A percentile compares a stretch with the other conserved stretches of the same genome.
These are phyloP conservation scores for Prorops nasuta DNA, from an alignment of 1,140 invertebrate genomes.

Conservation along the genomic window DNA sequence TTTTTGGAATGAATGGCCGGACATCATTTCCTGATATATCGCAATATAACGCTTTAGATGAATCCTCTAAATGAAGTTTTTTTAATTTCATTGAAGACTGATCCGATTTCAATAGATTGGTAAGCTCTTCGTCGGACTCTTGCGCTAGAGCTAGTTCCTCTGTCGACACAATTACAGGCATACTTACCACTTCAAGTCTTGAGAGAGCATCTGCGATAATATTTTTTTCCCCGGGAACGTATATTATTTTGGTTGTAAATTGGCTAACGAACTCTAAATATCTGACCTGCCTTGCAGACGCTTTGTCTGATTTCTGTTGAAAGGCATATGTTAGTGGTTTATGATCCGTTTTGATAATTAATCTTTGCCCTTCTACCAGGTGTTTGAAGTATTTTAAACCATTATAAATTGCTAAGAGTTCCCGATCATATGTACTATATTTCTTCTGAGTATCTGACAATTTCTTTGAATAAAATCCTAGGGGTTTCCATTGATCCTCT, in stretches of 20 bases:
- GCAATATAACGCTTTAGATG: conserved; percentile 12
- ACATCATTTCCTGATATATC: conserved; percentile 15
- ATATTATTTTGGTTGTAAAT: conserved; percentile 26
- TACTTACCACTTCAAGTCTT: conserved; percentile 12
- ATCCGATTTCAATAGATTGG: neutral
- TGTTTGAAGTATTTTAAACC: conserved; percentile 35
- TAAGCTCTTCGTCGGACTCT: neutral
- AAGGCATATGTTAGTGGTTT: conserved; percentile 32
- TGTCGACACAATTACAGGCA: neutral
- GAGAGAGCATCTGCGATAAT: conserved; percentile 29
- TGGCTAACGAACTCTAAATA: conserved; percentile 15
- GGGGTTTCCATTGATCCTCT: conserved; percentile 15
- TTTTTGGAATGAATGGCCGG: conserved; percentile 26
- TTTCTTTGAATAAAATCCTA: no score
- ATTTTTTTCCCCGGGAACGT: conserved; percentile 32
- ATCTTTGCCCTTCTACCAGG: conserved; percentile 25
- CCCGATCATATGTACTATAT: conserved; percentile 34
- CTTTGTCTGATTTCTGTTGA: conserved; percentile 3
- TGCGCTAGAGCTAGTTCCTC: neutral
- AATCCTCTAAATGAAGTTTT: neutral
- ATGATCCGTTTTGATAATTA: conserved; percentile 32
- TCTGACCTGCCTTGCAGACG: conserved; percentile 10
- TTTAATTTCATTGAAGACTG: neutral
- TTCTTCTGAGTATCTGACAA: conserved; percentile 18
- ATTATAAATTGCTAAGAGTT: conserved; percentile 33